These are phyloP conservation scores for Drosophila kanapiae DNA, from an alignment of 1,140 invertebrate genomes.

Conservation along the genomic window DNA sequence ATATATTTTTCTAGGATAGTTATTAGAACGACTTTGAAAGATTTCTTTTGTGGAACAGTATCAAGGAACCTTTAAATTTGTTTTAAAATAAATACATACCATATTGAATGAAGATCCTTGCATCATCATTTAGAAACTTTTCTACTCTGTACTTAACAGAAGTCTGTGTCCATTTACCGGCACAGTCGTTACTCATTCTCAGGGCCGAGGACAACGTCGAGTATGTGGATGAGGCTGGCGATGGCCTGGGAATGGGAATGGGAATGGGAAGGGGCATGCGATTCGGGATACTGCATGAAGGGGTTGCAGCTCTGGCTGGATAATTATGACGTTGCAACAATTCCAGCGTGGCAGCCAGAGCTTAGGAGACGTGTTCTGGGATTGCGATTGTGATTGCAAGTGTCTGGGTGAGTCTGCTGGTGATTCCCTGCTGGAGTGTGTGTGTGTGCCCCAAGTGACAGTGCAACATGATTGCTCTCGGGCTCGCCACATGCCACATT, in stretches of 20 bases:
- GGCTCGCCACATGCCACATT: constrained; percentile 83
- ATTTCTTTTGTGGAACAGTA: background rate
- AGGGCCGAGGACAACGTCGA: constrained; percentile 64
- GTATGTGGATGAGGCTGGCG: constrained; percentile 25
- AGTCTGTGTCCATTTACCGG: constrained; percentile 68
- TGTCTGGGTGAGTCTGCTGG: constrained; percentile 29
- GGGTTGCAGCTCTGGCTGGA: constrained; percentile 58
- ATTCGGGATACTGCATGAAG: constrained; percentile 7
- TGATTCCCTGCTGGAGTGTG: constrained; percentile 1
- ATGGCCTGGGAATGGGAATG: constrained; percentile 8
- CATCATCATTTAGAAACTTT: constrained; percentile 8
- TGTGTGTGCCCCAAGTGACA: constrained; percentile 69
- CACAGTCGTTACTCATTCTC: constrained; percentile 80
- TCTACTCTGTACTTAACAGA: constrained; percentile 33
- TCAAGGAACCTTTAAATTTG: background rate
- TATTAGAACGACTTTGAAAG: background rate
- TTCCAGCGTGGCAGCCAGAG: constrained; percentile 62
- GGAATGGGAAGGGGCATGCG: constrained; percentile 2
- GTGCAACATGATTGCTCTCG: constrained; percentile 83
- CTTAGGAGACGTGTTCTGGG: constrained; percentile 66
- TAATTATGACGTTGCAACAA: constrained; percentile 84
- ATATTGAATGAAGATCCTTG: background rate
- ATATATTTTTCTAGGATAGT: too few species aligned
- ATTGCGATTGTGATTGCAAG: constrained; percentile 56
- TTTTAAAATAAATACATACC: constrained; percentile 1